Conservation (phyloP, 2,797 vertebrate genomes). For the Balearica regulorum region DNA sequence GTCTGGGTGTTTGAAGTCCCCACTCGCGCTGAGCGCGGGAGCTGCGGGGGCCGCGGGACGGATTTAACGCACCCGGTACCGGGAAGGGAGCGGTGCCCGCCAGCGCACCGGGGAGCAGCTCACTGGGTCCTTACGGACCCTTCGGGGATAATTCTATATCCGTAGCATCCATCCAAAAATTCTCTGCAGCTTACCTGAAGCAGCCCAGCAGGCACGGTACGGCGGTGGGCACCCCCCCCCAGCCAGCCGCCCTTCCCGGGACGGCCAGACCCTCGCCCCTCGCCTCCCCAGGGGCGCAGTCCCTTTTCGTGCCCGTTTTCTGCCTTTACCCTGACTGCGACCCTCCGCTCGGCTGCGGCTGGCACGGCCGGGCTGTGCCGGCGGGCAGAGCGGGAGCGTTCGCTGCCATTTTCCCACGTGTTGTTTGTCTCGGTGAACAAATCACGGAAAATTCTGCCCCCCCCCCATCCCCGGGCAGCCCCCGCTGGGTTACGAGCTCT, state of each 20-base stretch:
- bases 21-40: fast-evolving
- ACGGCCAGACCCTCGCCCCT: fast-evolving
- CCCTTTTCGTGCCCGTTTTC: not conserved
- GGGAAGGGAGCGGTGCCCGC: not conserved
- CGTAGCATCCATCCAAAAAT: fast-evolving
- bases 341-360: fast-evolving
- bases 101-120: not conserved
- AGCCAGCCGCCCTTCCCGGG: fast-evolving
- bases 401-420: fast-evolving
- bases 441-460: fast-evolving
- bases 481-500: not conserved
- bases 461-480: too few species aligned
- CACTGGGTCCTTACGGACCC: fast-evolving
- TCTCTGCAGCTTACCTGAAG: not conserved
- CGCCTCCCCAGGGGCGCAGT: fast-evolving
- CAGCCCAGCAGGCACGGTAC: fast-evolving
- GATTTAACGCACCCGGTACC: fast-evolving
- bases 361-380: fast-evolving
- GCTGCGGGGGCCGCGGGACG: fast-evolving
- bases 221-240: fast-evolving
- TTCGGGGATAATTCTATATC: fast-evolving
- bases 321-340: fast-evolving
- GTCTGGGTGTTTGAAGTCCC: not conserved
- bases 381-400: not conserved
- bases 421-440: fast-evolving